Base-by-base conservation (phyloP, 2,113 vertebrate genomes). In the Labeo catla region DNA sequence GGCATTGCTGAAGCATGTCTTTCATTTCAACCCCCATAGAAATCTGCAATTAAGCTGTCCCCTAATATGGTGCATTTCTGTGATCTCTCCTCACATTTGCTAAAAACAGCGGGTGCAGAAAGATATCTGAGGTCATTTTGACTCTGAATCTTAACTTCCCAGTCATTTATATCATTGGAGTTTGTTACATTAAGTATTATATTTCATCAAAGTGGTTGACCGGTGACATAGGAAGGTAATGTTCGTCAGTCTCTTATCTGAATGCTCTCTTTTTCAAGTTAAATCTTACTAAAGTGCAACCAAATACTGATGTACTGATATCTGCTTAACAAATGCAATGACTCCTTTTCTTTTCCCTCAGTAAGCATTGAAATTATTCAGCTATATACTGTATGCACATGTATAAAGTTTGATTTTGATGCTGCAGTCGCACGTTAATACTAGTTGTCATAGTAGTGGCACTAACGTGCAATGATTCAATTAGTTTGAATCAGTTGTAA, bases 41-140 rank as follows among this genome's bases (percentile, higher is more conserved):
- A 45, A 45, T 72, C 68, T 72, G 39, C 36, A 72, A 72, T 72
- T 45, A 72, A 72, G 68, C 39, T 72, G 63, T 66, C 63, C 63
- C 28, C 6, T 66, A 66, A 66, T 34, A 66, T 66, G 6, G 8
- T 72, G 68, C 68, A 45, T 45, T 72, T 72, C 43, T 45, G 16
- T 45, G 68, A 72, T 45, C 68, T 45, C 39, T n/a, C 16, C 39
- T 72, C 68, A 72, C 16, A 11, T 21, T 45, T 45, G 8, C 15
- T 45, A 72, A 72, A 16, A 72, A 45, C 68, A 45, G 39, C 2
- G 13, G 16, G 39, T 21, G 65, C 34, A 45, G 68, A 21, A 72
- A 45, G 68, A 72, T 72, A 72, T 45, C 39, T 10, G 59, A 72
- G 68, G 15, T 72, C 16, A 72, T 72, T 43, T 21, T 2, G 15